Evolutionary conservation across 1,140 invertebrate species (phyloP), one percentile per base, ranked within the genome.

Genomic region (Thaumatotibia leucotreta): DNA sequence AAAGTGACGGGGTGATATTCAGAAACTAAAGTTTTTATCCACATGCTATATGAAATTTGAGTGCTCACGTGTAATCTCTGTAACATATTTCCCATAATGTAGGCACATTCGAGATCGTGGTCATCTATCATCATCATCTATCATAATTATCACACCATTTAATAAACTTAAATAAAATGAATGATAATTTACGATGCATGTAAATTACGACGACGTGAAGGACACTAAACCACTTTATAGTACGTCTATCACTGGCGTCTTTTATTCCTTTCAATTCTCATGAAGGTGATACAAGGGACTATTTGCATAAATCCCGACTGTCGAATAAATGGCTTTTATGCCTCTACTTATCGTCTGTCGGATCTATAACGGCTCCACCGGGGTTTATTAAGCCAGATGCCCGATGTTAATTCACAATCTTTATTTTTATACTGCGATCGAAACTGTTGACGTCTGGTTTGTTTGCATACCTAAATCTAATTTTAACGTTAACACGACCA

Each of bases 361-460:
- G 71, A 68, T 31, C 70, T 76, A 64, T 73, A 76, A 73, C 62
- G 68, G 63, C 54, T 69, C 68, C 58, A 74, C 73, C 63, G 65
- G 66, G 63, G 69, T 74, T 75, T 77, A 77, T 72, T 66, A 70
- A 31, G 66, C 73, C 78, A 75, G 72, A 72, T 76, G 73, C 50
- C 64, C 61, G 27, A 24, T 64, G 64, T 70, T 64, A 27, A 50
- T 65, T 69, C 33, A 58, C 33, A 58, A 20, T 58, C 31, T 58
- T 64, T 70, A 70, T 67, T 66, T 73, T 65, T 45, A 29, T 23
- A 61, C 24, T 22, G 31, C n/a, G 22, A 35, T 61, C 14, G 39
- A 45, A 35, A 35, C 31, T 39, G 50, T 49, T 33, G 32, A 39
- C 63, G 45, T 17, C 45, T 63, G 17, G 22, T 64, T 32, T 66